Base-by-base conservation (phyloP, 2,113 vertebrate genomes). In the Colistium nudipinnis region DNA sequence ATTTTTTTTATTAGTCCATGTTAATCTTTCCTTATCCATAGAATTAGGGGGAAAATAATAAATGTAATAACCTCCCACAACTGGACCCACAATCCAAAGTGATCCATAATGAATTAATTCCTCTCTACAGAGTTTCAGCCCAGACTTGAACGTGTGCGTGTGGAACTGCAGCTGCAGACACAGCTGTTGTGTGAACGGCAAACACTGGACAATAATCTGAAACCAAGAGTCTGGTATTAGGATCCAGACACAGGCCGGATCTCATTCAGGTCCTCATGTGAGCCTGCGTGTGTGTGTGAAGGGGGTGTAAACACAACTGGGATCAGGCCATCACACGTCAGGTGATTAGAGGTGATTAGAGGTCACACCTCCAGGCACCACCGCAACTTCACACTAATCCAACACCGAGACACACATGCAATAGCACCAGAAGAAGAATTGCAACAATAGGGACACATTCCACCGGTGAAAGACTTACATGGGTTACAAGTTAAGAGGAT, bases 351-450 rank as follows among this genome's bases (percentile, higher is more conserved):
- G 82, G 85, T 78, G 89, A 92, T 88, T 88, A 87, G 59, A 61
- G 76, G 85, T 83, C 88, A 92, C 91, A 93, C 91, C 90, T 90
- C 83, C 84, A 76, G 86, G 86, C 88, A 78, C 62, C 60, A 27
- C 60, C 83, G 80, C 81, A 60, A 80, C 76, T 68, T 80, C 59
- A 70, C 74, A 57, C 78, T 85, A 83, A 91, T 90, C 88, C 78
- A 49, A 35, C 13, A 24, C n/a, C 31, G 24, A n/a, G 49, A 69
- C 62, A 53, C 61, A 61, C 62, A 74, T 35, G 65, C 56, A 82
- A 70, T 43, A 35, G 31, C 31, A n/a, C 30, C 6, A 38, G 49
- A 41, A 38, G 25, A 67, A 68, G 62, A 30, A 53, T 11, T 25
- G 39, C 27, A 38, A 83, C 74, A 83, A 76, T 52, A 62, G 68